Conservation (phyloP, 2,113 vertebrate genomes). For the Hypomesus transpacificus region DNA sequence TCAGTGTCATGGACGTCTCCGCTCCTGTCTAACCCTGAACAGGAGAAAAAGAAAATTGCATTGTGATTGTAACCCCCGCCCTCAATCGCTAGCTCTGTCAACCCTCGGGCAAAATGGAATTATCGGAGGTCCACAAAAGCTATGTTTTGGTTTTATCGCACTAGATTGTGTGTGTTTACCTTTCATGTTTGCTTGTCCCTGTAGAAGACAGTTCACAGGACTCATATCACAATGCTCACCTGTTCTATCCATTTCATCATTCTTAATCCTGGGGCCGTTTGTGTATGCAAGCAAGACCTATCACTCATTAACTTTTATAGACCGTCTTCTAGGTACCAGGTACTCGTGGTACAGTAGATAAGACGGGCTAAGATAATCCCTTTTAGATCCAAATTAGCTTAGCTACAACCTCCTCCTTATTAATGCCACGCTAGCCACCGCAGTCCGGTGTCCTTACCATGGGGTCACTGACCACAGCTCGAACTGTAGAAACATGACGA, state of each 20-base stretch:
- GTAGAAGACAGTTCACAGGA: not conserved
- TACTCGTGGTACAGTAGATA: no score
- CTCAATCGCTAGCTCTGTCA: not conserved
- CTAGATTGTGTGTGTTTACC: conserved; percentile 29
- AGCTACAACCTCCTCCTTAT: no score
- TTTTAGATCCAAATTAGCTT: no score
- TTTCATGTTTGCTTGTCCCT: not conserved
- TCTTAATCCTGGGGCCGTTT: not conserved
- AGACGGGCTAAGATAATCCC: no score
- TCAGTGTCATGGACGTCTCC: not conserved
- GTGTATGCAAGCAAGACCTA: not conserved
- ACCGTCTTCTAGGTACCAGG: not conserved
- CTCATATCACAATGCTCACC: not conserved
- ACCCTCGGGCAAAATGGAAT: not conserved
- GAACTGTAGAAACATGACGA: no score
- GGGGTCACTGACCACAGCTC: no score
- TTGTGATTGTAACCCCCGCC: not conserved
- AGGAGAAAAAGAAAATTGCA: not conserved
- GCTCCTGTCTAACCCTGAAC: not conserved
- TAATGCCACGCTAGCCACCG: no score
- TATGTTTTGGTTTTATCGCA: not conserved
- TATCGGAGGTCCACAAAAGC: not conserved
- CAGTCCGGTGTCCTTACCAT: no score
- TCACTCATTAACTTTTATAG: conserved; percentile 1
- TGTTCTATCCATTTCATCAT: no score